Conservation (phyloP, 1,140 invertebrate species). For the Drosophila eugracilis region DNA sequence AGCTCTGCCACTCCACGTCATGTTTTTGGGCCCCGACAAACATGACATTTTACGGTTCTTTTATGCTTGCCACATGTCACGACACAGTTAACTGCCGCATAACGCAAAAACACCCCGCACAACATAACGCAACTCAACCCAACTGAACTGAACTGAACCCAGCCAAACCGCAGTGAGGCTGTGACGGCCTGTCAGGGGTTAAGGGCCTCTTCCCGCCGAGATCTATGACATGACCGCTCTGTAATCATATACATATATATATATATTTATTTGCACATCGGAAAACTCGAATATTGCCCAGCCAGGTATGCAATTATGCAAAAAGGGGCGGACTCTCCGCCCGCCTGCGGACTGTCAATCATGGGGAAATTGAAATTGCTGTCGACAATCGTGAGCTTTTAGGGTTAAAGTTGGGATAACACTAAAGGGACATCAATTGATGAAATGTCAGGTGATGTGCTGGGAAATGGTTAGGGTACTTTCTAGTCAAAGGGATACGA, state of each 20-base stretch:
- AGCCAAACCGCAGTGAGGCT: conserved; percentile 8
- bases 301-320: conserved; percentile 65
- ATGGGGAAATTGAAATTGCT: conserved; percentile 70
- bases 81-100: conserved; percentile 76
- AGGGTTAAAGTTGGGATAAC: conserved; percentile 67
- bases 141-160: not conserved
- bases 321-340: conserved; percentile 37
- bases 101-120: conserved; percentile 37
- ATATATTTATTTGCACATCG: conserved; percentile 14
- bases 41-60: conserved; percentile 82
- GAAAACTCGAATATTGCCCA: conserved; percentile 15
- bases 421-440: conserved; percentile 46
- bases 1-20: conserved; percentile 70
- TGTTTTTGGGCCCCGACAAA: conserved; percentile 76
- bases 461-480: conserved; percentile 4
- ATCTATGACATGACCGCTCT: conserved; percentile 39
- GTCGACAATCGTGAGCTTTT: conserved; percentile 65
- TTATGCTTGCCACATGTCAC: conserved; percentile 81
- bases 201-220: conserved; percentile 51
- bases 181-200: conserved; percentile 42
- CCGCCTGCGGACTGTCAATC: conserved; percentile 55
- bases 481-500: no score
- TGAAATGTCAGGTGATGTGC: conserved; percentile 23
- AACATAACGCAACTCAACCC: conserved; percentile 25
- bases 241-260: conserved; percentile 1